phyloP scores from a whole-genome alignment of 2,113 vertebrate species.

The Lophochroa leadbeateri region DNA sequence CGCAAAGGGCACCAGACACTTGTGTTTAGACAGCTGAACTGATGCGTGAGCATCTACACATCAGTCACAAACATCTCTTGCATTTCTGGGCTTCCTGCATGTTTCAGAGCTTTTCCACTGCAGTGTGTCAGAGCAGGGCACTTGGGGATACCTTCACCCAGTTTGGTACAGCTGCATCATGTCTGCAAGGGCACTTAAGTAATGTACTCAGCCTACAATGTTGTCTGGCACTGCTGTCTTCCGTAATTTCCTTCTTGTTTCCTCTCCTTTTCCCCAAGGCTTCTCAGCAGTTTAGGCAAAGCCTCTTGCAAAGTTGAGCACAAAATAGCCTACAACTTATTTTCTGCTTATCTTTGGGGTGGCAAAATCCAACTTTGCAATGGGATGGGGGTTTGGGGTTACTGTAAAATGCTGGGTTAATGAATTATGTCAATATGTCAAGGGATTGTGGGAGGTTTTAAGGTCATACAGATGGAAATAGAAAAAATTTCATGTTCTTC shows the following conservation, averaged over 20 bases:
- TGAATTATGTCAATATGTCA: background rate
- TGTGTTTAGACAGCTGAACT: slow-evolving; percentile 15
- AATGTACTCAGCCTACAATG: background rate
- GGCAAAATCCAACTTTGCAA: background rate
- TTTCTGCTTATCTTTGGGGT: background rate
- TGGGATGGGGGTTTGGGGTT: background rate
- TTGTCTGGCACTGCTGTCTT: background rate
- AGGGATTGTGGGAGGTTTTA: background rate
- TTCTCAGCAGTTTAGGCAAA: background rate
- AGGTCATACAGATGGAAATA: background rate
- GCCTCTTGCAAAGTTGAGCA: background rate
- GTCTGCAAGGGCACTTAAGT: background rate
- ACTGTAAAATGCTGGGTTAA: background rate
- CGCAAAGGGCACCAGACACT: background rate
- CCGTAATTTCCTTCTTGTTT: background rate
- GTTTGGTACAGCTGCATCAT: background rate
- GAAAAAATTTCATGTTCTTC: background rate
- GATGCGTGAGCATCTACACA: background rate
- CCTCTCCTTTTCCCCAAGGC: background rate
- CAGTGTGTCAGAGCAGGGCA: background rate
- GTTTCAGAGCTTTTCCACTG: background rate
- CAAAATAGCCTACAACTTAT: background rate
- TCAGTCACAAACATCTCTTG: background rate
- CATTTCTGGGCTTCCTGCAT: background rate
- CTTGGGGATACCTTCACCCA: background rate